Conservation (phyloP, 2,888 invertebrate genomes). For the Ptychoptera albimana region DNA sequence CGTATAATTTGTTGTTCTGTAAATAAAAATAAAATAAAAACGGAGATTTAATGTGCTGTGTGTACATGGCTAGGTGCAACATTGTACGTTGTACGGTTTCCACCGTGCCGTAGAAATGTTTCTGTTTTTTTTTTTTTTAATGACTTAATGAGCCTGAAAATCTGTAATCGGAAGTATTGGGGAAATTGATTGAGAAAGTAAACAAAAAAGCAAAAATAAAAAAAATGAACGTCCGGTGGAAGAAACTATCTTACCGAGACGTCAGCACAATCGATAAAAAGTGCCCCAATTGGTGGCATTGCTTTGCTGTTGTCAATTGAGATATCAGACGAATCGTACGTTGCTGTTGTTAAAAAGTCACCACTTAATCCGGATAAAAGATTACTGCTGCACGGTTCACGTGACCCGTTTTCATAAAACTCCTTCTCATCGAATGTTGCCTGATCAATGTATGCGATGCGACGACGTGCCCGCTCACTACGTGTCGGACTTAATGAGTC, state of each 20-base stretch:
- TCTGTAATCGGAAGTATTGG: too few relatives aligned
- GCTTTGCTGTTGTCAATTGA: conserved; percentile 30
- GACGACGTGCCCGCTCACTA: conserved; percentile 32
- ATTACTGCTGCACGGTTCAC: conserved; percentile 15
- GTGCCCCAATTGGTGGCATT: conserved; percentile 32
- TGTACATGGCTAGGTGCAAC: too few relatives aligned
- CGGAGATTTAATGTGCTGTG: too few relatives aligned
- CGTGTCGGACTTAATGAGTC: conserved; percentile 16
- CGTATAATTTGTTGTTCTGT: too few relatives aligned
- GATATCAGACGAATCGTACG: conserved; percentile 31
- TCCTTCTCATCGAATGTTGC: conserved; percentile 38
- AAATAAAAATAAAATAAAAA: too few relatives aligned
- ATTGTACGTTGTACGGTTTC: too few relatives aligned
- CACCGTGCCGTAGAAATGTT: too few relatives aligned
- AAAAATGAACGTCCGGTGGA: conserved; percentile 3
- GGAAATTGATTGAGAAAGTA: too few relatives aligned
- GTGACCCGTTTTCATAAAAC: conserved; percentile 20
- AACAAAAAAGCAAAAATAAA: too few relatives aligned
- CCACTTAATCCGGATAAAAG: conserved; percentile 25
- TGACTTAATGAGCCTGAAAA: too few relatives aligned
- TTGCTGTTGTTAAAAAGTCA: conserved; percentile 19
- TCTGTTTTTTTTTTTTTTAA: too few relatives aligned
- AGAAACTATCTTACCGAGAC: conserved; percentile 26
- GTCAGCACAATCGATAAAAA: conserved; percentile 28
- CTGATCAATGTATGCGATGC: conserved; percentile 39